These are phyloP conservation scores for Notechis scutatus DNA, from an alignment of 2,113 vertebrate species.

Conservation along the genomic window DNA sequence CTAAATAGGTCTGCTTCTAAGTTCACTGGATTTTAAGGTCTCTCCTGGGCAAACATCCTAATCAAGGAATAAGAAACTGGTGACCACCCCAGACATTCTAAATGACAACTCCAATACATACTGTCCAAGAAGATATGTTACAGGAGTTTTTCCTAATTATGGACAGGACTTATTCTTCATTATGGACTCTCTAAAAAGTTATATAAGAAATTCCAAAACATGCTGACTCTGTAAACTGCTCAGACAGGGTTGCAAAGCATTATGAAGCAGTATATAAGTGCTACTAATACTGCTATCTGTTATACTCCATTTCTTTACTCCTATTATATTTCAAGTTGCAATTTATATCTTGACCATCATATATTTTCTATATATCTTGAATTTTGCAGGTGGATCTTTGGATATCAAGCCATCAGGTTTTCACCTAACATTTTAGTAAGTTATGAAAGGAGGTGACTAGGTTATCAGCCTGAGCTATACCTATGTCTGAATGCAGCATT, in stretches of 20 bases:
- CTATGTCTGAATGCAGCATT: background rate
- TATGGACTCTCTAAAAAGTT: background rate
- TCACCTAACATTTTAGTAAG: background rate
- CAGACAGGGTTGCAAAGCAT: no score
- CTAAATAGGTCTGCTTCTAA: background rate
- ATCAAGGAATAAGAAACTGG: background rate
- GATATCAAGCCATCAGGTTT: background rate
- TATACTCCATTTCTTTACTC: background rate
- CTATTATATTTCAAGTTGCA: background rate
- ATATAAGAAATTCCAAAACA: background rate
- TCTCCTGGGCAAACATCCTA: background rate
- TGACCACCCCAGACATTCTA: background rate
- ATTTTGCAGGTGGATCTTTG: background rate
- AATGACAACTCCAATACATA: background rate
- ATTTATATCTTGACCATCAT: background rate
- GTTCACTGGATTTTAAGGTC: background rate
- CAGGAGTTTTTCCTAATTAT: background rate
- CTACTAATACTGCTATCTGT: background rate
- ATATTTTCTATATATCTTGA: background rate
- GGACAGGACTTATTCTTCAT: background rate
- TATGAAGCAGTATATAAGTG: no score
- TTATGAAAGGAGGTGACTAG: background rate
- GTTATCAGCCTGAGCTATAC: background rate
- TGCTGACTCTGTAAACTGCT: no score
- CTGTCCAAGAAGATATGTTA: background rate